Percentiles rank a stretch among this genome's conserved stretches.
Conservation (phyloP, 2,888 invertebrate genomes). For the Meloe dianella region DNA sequence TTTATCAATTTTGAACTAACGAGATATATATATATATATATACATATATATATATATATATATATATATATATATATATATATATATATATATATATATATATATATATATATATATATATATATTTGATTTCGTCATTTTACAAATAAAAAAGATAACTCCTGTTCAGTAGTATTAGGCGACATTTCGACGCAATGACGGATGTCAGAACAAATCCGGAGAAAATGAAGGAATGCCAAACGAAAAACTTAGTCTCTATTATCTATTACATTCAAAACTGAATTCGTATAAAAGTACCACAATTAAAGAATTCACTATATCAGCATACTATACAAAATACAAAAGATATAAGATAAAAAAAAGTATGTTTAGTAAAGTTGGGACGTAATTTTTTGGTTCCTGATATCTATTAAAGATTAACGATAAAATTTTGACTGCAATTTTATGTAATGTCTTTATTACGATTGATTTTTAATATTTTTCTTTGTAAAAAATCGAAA, state of each 20-base stretch:
- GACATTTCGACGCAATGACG: constrained; percentile 24
- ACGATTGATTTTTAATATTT: too few species aligned
- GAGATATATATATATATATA: not conserved
- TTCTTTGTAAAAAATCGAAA: too few species aligned
- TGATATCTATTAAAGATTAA: too few species aligned
- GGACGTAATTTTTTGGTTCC: too few species aligned
- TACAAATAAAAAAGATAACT: not conserved
- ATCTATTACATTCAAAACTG: not conserved
- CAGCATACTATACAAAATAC: too few species aligned
- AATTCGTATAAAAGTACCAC: not conserved
- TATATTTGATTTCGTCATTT: not conserved
- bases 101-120: not conserved
- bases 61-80: not conserved
- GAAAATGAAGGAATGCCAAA: not conserved
- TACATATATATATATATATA: not conserved
- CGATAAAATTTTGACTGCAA: too few species aligned
- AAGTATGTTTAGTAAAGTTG: too few species aligned
- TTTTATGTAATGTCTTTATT: too few species aligned
- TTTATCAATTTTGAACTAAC: not conserved
- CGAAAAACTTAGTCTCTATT: not conserved
- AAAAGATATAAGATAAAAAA: too few species aligned
- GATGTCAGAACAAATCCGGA: not conserved
- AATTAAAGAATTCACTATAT: not conserved
- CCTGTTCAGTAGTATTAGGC: constrained; percentile 27
- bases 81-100: not conserved